Evolutionary conservation across 2,113 vertebrate species (phyloP).

Genomic region (Aptenodytes patagonicus): DNA sequence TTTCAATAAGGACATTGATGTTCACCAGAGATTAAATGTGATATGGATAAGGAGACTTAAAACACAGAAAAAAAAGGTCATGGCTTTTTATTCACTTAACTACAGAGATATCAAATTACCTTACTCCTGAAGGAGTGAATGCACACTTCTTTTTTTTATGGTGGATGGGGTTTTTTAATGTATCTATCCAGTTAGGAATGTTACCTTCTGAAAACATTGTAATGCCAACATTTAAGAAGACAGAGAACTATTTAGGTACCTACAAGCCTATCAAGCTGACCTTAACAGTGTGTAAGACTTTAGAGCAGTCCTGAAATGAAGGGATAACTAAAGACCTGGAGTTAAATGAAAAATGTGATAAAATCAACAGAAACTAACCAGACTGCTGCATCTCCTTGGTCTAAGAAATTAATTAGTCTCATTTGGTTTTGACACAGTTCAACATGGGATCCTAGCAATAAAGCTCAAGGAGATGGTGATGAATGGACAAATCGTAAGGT

Average conservation of each 20-base stretch:
- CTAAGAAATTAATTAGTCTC: not conserved
- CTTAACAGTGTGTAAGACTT: not conserved
- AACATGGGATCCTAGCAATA: not conserved
- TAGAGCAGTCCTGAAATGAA: not conserved
- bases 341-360: not conserved
- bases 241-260: not conserved
- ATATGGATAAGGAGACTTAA: not conserved
- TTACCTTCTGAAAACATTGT: not conserved
- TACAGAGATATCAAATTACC: not conserved
- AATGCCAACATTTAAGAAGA: not conserved
- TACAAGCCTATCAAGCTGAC: not conserved
- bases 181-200: not conserved
- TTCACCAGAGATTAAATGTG: not conserved
- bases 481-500: not conserved
- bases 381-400: not conserved
- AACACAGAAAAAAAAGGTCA: not conserved
- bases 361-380: not conserved
- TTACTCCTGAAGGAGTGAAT: not conserved
- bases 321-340: not conserved
- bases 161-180: rapidly evolving
- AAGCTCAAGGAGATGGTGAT: not conserved
- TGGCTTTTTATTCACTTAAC: not conserved
- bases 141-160: not conserved
- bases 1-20: not conserved
- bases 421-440: not conserved